Evolutionary conservation across 2,888 invertebrate genomes (phyloP), one percentile per base, ranked within the genome.

Genomic region (Notodonta ziczac): DNA sequence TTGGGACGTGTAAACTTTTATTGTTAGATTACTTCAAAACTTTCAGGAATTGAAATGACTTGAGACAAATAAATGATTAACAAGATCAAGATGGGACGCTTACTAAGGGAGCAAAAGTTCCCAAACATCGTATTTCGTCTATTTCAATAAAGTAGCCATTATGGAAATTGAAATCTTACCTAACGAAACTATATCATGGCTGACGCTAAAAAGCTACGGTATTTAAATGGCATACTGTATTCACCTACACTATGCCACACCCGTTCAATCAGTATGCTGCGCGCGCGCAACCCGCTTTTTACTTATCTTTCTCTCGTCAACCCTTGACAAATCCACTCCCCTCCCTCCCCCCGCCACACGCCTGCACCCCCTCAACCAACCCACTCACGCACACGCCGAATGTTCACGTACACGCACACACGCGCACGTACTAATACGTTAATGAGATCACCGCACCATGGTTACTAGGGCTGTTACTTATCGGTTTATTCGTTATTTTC

Each of bases 221-320:
- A n/a, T n/a, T n/a, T n/a, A n/a, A n/a, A n/a, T n/a, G n/a, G n/a
- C n/a, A n/a, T 55, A 9, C 14, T 8, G 16, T 39, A 12, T 44
- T 0, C 12, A 58, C 55, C 62, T 57, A n/a, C 48, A 14, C 60
- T 56, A 56, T 52, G 60, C 12, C 61, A 48, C 51, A 57, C 65
- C 56, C 54, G 60, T 56, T 40, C 66, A 58, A 68, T 75, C 67
- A 70, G 77, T 75, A 75, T 75, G 65, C 75, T 52, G 65, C 65
- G 65, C 69, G 67, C 67, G 67, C 69, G 71, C 71, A 67, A 50
- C 63, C 65, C 57, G 74, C 71, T 73, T 60, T 56, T 57, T 14
- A 56, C 64, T 70, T 69, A 71, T 67, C 75, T 73, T 52, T 57
- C 57, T 60, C 62, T 63, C 65, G 76, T 63, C 77, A 75, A 75